Conservation (phyloP, 2,888 invertebrate species). For the Incurvaria masculella region DNA sequence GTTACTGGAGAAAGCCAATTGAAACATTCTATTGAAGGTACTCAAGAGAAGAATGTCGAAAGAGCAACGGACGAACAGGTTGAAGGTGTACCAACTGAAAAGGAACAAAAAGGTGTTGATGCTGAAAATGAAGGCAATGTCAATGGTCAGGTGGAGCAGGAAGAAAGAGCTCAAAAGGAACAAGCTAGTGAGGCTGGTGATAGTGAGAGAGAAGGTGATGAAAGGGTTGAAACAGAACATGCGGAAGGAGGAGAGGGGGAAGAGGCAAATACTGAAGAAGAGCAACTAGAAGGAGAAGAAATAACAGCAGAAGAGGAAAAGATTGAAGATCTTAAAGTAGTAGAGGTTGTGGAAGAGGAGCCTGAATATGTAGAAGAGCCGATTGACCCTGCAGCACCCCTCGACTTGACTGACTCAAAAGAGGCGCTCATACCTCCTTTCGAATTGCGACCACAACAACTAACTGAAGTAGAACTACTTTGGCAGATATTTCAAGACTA, state of each 20-base stretch:
- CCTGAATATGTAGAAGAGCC: slow-evolving; percentile 31
- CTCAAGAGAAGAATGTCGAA: no score
- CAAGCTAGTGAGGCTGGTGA: no score
- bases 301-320: slow-evolving; percentile 19
- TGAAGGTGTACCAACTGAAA: no score
- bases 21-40: no score
- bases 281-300: slow-evolving; percentile 16
- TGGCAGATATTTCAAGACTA: slow-evolving; percentile 42
- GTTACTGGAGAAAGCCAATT: no score
- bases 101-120: no score
- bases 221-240: slow-evolving; percentile 19
- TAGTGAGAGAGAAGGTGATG: slow-evolving; percentile 14
- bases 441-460: slow-evolving; percentile 36
- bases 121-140: no score
- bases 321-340: slow-evolving; percentile 18
- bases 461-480: slow-evolving; percentile 39
- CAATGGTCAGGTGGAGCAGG: no score
- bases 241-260: slow-evolving; percentile 13
- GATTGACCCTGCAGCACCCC: slow-evolving; percentile 44
- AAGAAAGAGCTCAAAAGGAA: no score
- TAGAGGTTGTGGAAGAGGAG: slow-evolving; percentile 30
- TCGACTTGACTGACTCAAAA: slow-evolving; percentile 33
- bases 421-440: slow-evolving; percentile 37
- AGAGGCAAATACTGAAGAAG: slow-evolving; percentile 13
- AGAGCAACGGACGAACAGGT: no score